phyloP scores from a whole-genome alignment of 2,888 invertebrate genomes.

The Aspidapion aeneum region DNA sequence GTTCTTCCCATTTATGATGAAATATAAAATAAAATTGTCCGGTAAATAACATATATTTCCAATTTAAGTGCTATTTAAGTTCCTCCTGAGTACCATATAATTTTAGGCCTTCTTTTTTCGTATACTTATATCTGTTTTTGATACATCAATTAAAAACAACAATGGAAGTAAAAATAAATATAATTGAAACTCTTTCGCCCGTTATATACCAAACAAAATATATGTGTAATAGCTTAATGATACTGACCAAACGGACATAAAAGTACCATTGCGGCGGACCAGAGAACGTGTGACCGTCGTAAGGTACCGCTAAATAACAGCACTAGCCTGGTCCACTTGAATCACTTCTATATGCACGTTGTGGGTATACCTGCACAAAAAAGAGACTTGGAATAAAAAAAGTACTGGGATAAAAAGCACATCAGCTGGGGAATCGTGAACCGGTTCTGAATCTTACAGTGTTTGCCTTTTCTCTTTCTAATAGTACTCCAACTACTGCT shows the following conservation, averaged over 20 bases:
- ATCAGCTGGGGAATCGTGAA: slow-evolving; percentile 48
- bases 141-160: not conserved
- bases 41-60: not conserved
- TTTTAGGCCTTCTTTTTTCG: not conserved
- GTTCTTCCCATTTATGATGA: not conserved
- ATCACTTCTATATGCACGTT: slow-evolving; percentile 43
- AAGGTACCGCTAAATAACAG: slow-evolving; percentile 29
- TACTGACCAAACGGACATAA: slow-evolving; percentile 39
- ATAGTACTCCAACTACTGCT: slow-evolving; percentile 48
- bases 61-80: not conserved
- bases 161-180: not conserved
- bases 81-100: not conserved
- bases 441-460: slow-evolving; percentile 42
- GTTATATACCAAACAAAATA: slow-evolving; percentile 8
- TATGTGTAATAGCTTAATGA: slow-evolving; percentile 36
- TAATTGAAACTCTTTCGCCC: not conserved
- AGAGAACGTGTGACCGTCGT: slow-evolving; percentile 29
- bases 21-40: not conserved
- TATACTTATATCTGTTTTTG: not conserved
- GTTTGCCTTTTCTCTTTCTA: slow-evolving; percentile 43
- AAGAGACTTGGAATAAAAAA: slow-evolving; percentile 38
- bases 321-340: slow-evolving; percentile 35
- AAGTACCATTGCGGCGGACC: slow-evolving; percentile 38
- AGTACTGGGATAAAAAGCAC: slow-evolving; percentile 46
- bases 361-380: slow-evolving; percentile 43